Evolutionary conservation across 2,797 vertebrate genomes (phyloP), one percentile per base, ranked within the genome.

Genomic region (Oreonectes daqikongensis): DNA sequence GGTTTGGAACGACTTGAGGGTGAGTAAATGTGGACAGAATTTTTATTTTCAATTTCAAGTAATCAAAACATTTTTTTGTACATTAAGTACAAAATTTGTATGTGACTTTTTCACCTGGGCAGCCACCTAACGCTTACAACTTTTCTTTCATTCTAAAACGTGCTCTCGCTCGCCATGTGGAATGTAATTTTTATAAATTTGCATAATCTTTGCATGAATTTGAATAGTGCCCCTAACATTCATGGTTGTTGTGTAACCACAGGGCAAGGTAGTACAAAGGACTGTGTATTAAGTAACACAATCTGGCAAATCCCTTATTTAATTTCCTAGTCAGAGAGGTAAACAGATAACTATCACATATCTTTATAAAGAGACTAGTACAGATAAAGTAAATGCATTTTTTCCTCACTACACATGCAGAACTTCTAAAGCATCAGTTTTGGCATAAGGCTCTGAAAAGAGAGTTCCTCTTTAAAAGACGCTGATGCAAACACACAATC

Each of bases 191-290:
- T 77, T 73, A 84, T 83, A 79, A 2, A 84, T 88, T 86, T 88
- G 79, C 81, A 87, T 88, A 65, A 53, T 61, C 17, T 86, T 86
- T 86, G 81, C 78, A 86, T 85, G 68, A 28, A 78, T 87, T 86
- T 88, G 84, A 81, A 86, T 84, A 48, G 8, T 2, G 22, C 59
- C 61, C 79, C 64, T 22, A 52, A 77, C 38, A 46, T 75, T 15
- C 24, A 48, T 55, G 59, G 52, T 70, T 81, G 65, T 77, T 76
- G 75, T 73, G 60, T 79, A 78, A 83, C 81, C 77, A 46, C 18
- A 30, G 35, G 30, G 38, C 46, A 63, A 15, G 50, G 4, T 28
- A 66, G 75, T 64, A 26, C 32, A 42, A 35, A 30, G 55, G 28
- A 66, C 46, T 44, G 12, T 42, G 14, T 20, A 75, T 67, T 48